Evolutionary conservation across 2,797 vertebrate species (phyloP), one percentile per base, ranked within the genome.

Genomic region (Ptychobarbus kaznakovi): DNA sequence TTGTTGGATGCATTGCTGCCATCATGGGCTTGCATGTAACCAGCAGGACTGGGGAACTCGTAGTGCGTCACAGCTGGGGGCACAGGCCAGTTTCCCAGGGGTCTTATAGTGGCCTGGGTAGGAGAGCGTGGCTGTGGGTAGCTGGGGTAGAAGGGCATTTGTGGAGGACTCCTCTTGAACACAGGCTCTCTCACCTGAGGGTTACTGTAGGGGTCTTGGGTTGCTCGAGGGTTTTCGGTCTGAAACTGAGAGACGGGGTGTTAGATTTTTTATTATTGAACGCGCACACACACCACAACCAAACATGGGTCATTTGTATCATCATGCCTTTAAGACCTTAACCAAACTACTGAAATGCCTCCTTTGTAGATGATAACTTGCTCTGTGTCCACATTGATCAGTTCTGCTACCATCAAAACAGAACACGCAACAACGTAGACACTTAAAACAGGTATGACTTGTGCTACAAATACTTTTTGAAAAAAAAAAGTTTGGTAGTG

Each of bases 261-360:
- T 83, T 58, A 61, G 18, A 53, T 40, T 7, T 7, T 7, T 40
- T 6, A 0, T 38, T 38, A 1, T 40, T 42, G 40, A 42, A 42
- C 3, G 1, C 0, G 5, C 6, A 28, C 12, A 16, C 25, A 2
- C 22, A 28, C 5, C 6, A 3, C 42, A 76, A 46, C 1, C 49
- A n/a, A 11, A 42, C 10, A 35, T 28, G 5, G 0, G 8, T 1
- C 25, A 65, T 7, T 16, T 93, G 91, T 94, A 90, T 76, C 89
- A 74, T 90, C 90, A 28, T 82, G 92, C 93, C 93, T 93, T 95
- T 94, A 94, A 93, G 90, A 81, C 86, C 89, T n/a, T 65, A 87
- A 86, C 84, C 79, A 65, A 68, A 58, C 89, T 92, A 92, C 6
- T 76, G 83, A 90, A 86, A 78, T 73, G 87, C 87, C 92, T 92